Conservation (phyloP, 2,113 vertebrate species). For the Scatophagus argus region DNA sequence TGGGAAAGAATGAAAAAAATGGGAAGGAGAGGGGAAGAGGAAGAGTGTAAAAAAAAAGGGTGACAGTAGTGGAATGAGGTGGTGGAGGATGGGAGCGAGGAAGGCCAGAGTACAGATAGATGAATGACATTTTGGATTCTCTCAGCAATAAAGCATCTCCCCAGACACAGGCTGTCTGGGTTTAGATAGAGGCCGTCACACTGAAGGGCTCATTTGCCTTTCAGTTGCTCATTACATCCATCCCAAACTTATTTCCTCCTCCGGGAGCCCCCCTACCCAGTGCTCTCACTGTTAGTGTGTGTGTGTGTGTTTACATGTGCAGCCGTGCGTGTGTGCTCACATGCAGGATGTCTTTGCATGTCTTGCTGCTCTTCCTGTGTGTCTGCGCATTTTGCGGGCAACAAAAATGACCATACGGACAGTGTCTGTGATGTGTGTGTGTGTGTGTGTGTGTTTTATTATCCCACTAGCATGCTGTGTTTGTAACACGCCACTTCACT, state of each 20-base stretch:
- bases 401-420: neutral
- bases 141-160: constrained; percentile 77
- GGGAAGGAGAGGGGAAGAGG: neutral
- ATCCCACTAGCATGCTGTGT: constrained; percentile 21
- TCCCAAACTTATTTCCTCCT: constrained; percentile 69
- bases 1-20: neutral
- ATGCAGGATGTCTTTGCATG: neutral
- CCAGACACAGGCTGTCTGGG: constrained; percentile 71
- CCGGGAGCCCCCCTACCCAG: constrained; percentile 26
- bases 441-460: constrained; percentile 17
- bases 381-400: neutral
- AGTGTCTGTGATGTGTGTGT: neutral
- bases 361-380: neutral
- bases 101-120: constrained; percentile 44
- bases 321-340: constrained; percentile 1
- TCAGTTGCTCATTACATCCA: constrained; percentile 77
- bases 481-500: constrained; percentile 28
- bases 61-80: constrained; percentile 53
- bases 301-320: constrained; percentile 1
- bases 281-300: neutral
- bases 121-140: constrained; percentile 80
- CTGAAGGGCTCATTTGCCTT: constrained; percentile 78
- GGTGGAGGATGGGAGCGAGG: constrained; percentile 1
- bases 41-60: too few species aligned
- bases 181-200: constrained; percentile 73